Evolutionary conservation across 2,888 invertebrate genomes (phyloP).

Genomic region (Hypomecis atomaria): DNA sequence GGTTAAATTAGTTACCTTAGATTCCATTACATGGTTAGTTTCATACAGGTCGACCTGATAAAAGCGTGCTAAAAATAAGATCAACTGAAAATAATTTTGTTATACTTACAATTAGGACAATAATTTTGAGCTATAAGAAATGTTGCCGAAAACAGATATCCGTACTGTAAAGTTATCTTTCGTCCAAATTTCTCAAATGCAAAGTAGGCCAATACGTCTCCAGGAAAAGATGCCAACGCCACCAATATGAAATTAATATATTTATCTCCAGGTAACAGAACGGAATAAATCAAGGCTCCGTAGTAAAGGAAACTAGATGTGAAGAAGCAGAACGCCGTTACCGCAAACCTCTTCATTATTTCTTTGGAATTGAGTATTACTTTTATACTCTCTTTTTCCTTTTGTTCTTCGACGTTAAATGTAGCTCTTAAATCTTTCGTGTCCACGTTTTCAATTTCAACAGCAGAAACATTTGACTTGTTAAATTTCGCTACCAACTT

Average conservation of each 20-base stretch:
- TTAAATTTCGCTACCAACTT: conserved; percentile 60
- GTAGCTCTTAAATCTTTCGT: conserved; percentile 59
- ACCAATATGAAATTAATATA: conserved; percentile 69
- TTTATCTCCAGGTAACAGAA: conserved; percentile 70
- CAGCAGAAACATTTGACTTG: conserved; percentile 54
- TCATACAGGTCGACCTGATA: no score
- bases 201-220: conserved; percentile 65
- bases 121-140: conserved; percentile 65
- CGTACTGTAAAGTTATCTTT: conserved; percentile 62
- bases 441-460: conserved; percentile 62
- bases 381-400: conserved; percentile 61
- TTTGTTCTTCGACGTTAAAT: conserved; percentile 64
- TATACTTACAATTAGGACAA: conserved; percentile 64
- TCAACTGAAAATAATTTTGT: no score
- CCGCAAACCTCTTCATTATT: conserved; percentile 64
- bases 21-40: no score
- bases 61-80: no score
- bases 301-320: conserved; percentile 72
- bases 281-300: conserved; percentile 65
- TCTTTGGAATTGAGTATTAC: conserved; percentile 67
- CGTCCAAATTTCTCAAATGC: conserved; percentile 67
- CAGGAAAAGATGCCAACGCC: conserved; percentile 68
- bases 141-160: conserved; percentile 60
- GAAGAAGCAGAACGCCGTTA: conserved; percentile 67
- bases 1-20: no score